A percentile compares a stretch with the other conserved stretches of the same genome.
Evolutionary conservation across 1,140 invertebrate genomes (phyloP).

Genomic region (Atta colombica): DNA sequence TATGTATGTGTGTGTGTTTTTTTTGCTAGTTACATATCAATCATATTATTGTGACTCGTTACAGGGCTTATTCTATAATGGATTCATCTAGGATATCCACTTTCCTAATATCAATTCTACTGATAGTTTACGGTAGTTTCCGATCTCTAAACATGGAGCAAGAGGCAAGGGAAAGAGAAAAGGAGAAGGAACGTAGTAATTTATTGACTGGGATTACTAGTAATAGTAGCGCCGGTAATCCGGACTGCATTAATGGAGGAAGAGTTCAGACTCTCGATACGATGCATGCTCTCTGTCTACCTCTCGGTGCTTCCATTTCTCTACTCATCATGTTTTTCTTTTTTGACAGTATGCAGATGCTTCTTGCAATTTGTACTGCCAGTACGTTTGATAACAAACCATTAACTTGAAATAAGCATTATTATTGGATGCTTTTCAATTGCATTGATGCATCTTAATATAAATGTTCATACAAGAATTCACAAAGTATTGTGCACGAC

Average conservation of each 20-base stretch:
- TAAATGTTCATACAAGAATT: too few relatives aligned
- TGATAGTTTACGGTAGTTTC: conserved; percentile 98
- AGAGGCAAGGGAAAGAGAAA: conserved; percentile 94
- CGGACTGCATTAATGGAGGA: conserved; percentile 85
- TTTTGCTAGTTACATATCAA: background rate
- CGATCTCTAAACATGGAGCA: conserved; percentile 97
- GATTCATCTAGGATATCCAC: conserved; percentile 98
- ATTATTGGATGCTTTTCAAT: background rate
- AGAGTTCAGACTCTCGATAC: conserved; percentile 97
- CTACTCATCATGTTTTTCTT: conserved; percentile 99
- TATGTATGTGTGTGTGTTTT: background rate
- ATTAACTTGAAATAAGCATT: conserved; percentile 52
- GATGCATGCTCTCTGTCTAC: conserved; percentile 98
- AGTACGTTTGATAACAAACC: conserved; percentile 89
- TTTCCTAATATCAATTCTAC: conserved; percentile 98
- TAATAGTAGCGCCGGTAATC: conserved; percentile 76
- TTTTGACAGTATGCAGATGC: conserved; percentile 99
- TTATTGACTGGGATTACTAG: conserved; percentile 86
- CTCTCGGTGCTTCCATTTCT: conserved; percentile 97
- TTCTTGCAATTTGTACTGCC: conserved; percentile 98
- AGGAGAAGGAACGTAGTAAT: conserved; percentile 91
- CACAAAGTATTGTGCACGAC: too few relatives aligned
- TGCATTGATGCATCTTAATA: too few relatives aligned
- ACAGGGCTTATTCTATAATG: conserved; percentile 97
- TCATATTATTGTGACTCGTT: conserved; percentile 62